Conservation (phyloP, 2,113 vertebrate genomes). For the Mola mola region DNA sequence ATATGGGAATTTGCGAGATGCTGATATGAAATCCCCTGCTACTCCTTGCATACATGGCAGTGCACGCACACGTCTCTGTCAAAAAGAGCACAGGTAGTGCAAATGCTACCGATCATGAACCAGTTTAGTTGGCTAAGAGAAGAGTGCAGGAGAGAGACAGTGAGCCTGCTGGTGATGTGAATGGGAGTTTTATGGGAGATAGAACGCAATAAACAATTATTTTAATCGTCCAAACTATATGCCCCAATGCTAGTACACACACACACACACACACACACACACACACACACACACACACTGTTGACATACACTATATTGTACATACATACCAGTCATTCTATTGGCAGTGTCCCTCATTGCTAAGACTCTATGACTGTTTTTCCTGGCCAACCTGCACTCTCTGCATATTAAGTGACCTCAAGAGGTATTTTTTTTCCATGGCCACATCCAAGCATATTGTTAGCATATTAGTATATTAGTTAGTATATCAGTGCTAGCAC, state of each 20-base stretch:
- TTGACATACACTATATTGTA: conserved; percentile 19
- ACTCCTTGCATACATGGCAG: too few species aligned
- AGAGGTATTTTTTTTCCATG: neutral
- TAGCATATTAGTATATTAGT: too few species aligned
- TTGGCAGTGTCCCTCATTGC: conserved; percentile 39
- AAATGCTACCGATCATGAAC: too few species aligned
- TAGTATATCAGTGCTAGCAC: too few species aligned
- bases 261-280: conserved; percentile 11
- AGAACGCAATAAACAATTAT: conserved; percentile 68
- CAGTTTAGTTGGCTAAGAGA: conserved; percentile 12
- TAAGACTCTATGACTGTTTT: conserved; percentile 10
- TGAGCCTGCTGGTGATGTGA: conserved; percentile 12
- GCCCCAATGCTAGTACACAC: conserved; percentile 31
- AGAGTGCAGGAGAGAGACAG: conserved; percentile 4
- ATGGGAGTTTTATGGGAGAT: conserved; percentile 55
- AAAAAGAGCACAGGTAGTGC: neutral
- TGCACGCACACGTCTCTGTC: conserved; percentile 11
- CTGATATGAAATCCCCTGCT: conserved; percentile 50
- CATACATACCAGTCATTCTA: conserved; percentile 55
- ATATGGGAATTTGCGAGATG: conserved; percentile 13
- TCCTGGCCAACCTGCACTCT: conserved; percentile 21
- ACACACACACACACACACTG: conserved; percentile 19
- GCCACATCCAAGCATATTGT: neutral
- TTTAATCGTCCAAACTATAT: conserved; percentile 65
- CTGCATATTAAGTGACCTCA: neutral